Evolutionary conservation across 2,888 invertebrate species (phyloP), one percentile per base, ranked within the genome.

Genomic region (Caenorhabditis zanzibari): DNA sequence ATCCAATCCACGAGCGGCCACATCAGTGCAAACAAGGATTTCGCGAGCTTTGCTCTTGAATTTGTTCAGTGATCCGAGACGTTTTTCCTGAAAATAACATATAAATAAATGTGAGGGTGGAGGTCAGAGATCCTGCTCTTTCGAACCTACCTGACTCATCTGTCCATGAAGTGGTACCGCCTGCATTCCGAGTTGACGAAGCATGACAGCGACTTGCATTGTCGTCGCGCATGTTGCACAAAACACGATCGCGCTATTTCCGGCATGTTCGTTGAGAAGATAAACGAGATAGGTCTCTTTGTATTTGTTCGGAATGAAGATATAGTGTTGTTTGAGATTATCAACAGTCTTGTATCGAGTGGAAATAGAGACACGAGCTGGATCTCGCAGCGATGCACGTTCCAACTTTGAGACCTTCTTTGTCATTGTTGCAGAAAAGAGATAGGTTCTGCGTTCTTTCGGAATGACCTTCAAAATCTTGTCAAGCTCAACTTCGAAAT

Each of bases 371-470:
- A 99, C 96, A 93, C 96, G 96, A 0, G 97, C 96, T 0, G 99
- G 98, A 93, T 99, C 96, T 88, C 95, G 95, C 7, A 99, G 93
- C 0, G 97, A 98, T 0, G 98, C 99, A 49, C 98, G 94, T 93
- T 99, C 98, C 35, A 99, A 93, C 93, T 99, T 99, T 90, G 96
- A 96, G 0, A 93, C 93, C 91, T 94, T 94, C 87, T 93, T 97
- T 0, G 99, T 99, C 99, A 99, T 99, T 0, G 99, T 99, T 0
- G 99, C 99, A 0, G 98, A 99, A 94, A 98, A 99, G 16, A 99
- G 94, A 91, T 95, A 96, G 0, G 99, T 99, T 82, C 95, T 94
- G 4, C 99, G 94, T 90, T 98, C 97, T 35, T 96, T 94, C 0
- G 99, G 98, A 74, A 99, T 95, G 0, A 95, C 96, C 91, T 95